Evolutionary conservation across 2,797 vertebrate genomes (phyloP).

Genomic region (Pantherophis vulpinus): DNA sequence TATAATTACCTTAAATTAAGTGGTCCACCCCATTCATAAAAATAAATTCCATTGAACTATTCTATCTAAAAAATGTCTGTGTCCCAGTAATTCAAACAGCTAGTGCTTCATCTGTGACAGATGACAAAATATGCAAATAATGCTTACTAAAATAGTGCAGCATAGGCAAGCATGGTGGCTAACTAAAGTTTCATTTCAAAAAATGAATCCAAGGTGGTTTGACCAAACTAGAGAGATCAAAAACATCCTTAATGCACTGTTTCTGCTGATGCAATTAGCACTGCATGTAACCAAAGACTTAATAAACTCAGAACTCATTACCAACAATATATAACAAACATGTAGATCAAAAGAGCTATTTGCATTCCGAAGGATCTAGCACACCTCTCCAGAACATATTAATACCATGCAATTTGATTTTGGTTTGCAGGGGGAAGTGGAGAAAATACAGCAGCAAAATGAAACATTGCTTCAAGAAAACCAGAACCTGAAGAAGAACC

Average conservation of each 20-base stretch:
- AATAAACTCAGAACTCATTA: not conserved
- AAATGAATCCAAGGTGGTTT: not conserved
- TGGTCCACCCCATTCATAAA: not conserved
- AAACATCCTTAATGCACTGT: not conserved
- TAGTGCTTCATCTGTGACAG: not conserved
- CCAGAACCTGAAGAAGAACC: conserved; percentile 56
- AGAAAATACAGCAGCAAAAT: conserved; percentile 73
- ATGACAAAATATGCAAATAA: not conserved
- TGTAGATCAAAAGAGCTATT: not conserved
- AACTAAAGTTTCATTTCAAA: not conserved
- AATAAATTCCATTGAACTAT: not conserved
- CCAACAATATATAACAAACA: not conserved
- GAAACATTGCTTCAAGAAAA: conserved; percentile 57
- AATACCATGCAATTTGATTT: not conserved
- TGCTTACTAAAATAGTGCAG: not conserved
- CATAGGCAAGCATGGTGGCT: not conserved
- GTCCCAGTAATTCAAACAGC: not conserved
- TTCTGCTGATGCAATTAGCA: not conserved
- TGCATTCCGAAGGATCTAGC: not conserved
- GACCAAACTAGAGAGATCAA: not conserved
- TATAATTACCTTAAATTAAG: not conserved
- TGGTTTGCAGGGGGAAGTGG: conserved; percentile 76
- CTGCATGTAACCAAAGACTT: not conserved
- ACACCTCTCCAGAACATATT: not conserved
- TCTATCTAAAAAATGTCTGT: not conserved